Evolutionary conservation across 2,797 vertebrate genomes (phyloP).

Genomic region (Synaphobranchus kaupii): DNA sequence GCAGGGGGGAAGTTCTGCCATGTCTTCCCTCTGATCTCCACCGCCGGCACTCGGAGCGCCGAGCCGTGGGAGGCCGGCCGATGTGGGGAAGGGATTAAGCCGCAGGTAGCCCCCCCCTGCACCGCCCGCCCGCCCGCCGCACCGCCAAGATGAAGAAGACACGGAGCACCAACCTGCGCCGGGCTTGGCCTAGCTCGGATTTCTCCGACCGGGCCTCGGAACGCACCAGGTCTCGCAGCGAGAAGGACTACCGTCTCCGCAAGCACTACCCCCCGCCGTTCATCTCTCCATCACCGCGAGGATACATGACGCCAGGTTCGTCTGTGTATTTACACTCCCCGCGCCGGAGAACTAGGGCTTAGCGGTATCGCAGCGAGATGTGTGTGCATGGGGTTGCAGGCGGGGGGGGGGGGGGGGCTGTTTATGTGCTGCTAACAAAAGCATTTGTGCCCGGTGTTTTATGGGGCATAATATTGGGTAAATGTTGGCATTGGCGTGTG

Average conservation of each 20-base stretch:
- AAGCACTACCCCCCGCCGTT: conserved; percentile 80
- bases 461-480: background rate
- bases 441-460: background rate
- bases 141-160: conserved; percentile 82
- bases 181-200: conserved; percentile 86
- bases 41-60: conserved; percentile 50
- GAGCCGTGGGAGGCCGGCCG: conserved; percentile 64
- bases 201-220: conserved; percentile 86
- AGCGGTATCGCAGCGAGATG: background rate
- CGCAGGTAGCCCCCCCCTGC: conserved; percentile 78
- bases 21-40: conserved; percentile 76
- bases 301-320: conserved; percentile 87
- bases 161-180: conserved; percentile 82
- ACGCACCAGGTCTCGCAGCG: conserved; percentile 84
- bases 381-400: background rate
- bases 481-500: background rate
- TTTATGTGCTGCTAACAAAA: conserved; percentile 11
- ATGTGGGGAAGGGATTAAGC: conserved; percentile 81
- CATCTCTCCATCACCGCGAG: conserved; percentile 78
- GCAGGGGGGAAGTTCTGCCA: conserved; percentile 59
- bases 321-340: conserved; percentile 42
- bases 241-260: conserved; percentile 88
- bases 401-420: conserved; percentile 13
- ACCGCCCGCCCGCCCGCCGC: conserved; percentile 23
- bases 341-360: background rate